Conservation (phyloP, 2,797 vertebrate species). For the Acropternis orthonyx region DNA sequence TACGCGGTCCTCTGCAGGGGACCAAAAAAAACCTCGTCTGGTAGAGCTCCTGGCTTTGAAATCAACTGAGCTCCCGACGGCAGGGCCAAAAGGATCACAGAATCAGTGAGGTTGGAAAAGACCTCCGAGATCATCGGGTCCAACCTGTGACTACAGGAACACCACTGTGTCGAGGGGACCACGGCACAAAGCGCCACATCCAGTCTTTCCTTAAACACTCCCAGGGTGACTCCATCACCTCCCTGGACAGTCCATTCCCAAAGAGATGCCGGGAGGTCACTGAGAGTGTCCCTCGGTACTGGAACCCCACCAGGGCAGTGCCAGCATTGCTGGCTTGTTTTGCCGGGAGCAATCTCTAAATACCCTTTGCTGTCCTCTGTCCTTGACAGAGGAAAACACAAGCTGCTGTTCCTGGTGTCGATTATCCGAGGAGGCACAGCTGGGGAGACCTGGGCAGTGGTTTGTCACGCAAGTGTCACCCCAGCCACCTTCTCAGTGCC, state of each 20-base stretch:
- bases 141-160: not conserved
- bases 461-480: not conserved
- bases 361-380: not conserved
- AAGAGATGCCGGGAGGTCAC: not conserved
- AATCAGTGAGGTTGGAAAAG: not conserved
- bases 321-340: not conserved
- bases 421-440: not conserved
- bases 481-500: not conserved
- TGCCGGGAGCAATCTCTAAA: not conserved
- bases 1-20: not conserved
- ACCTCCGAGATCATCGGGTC: not conserved
- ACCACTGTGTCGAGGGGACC: not conserved
- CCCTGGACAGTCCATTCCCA: not conserved
- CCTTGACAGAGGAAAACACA: not conserved
- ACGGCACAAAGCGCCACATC: not conserved
- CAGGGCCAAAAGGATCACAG: not conserved
- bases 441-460: fast-evolving
- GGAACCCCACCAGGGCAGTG: fast-evolving
- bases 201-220: not conserved
- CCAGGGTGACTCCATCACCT: not conserved
- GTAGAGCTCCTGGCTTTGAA: not conserved
- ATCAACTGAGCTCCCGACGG: not conserved
- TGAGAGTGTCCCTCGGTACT: not conserved
- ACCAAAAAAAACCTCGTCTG: not conserved
- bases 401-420: not conserved